Evolutionary conservation across 2,113 vertebrate species (phyloP), one percentile per base, ranked within the genome.

Genomic region (Seriola rivoliana): DNA sequence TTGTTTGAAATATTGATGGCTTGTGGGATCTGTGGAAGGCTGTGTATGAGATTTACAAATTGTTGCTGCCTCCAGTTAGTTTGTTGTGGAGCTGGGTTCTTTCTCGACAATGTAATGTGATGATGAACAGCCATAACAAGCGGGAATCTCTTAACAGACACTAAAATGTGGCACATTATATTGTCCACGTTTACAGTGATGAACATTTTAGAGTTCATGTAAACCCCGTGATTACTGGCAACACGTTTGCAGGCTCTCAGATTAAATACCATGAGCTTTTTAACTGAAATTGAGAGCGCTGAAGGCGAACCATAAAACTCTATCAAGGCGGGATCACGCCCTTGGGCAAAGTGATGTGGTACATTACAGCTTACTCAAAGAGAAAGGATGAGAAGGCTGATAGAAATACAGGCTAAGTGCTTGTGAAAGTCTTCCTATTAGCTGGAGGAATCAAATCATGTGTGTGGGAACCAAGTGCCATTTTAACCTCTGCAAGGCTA

Each of bases 341-440:
- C 82, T 75, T 72, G 85, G 81, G 90, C 86, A 75, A 82, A 89
- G 82, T 83, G 86, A 87, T 71, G 76, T 29, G 32, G 67, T 72
- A 29, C 77, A 82, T 93, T 85, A 89, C 54, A 85, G 84, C 73
- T 87, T 73, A 75, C 8, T 78, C 78, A 38, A 72, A 67, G 73
- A 80, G 75, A 58, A 77, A 46, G 54, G 62, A 76, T 68, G 40
- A 86, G 74, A 63, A 46, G 32, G 68, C 84, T 81, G 68, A 75
- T 78, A 81, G 68, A 86, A 84, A 84, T 75, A 55, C 48, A 38
- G 46, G 46, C 42, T 89, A 91, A 90, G 90, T 93, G 85, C 91
- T 88, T 71, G 85, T 84, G 80, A 85, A 88, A 82, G 80, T 71
- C 71, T 70, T 64, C 66, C 77, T 69, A 67, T 86, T 91, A 86